Percentiles rank a stretch among this genome's conserved stretches.
Conservation (phyloP, 2,797 vertebrate genomes). For the Cossypha heuglini region DNA sequence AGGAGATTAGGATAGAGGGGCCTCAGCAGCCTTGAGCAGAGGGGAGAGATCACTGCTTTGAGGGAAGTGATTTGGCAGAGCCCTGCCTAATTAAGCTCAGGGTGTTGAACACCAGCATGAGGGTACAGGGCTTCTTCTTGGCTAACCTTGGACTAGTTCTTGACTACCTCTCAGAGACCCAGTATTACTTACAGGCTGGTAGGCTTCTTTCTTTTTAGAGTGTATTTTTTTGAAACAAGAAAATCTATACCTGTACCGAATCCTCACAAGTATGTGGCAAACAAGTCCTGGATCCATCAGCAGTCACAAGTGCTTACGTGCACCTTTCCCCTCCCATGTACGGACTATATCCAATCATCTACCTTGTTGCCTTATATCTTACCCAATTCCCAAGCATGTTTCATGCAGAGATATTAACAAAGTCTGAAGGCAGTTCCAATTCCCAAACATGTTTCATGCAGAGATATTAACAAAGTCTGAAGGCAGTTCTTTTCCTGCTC, state of each 20-base stretch:
- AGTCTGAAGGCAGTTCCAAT: not conserved
- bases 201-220: not conserved
- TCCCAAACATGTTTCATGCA: not conserved
- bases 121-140: not conserved
- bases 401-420: not conserved
- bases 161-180: not conserved
- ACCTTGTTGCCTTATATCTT: not conserved
- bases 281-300: too few relatives aligned
- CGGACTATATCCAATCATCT: not conserved
- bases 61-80: not conserved
- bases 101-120: fast-evolving
- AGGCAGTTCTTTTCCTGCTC: not conserved
- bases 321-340: not conserved
- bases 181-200: not conserved
- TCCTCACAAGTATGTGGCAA: not conserved
- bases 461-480: not conserved
- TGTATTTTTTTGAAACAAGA: not conserved
- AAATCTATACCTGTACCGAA: not conserved
- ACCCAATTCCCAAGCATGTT: not conserved
- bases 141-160: not conserved
- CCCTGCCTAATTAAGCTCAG: not conserved
- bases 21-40: not conserved
- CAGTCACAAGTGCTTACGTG: not conserved
- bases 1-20: too few relatives aligned
- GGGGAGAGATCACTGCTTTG: not conserved